Conservation (phyloP, 2,888 invertebrate genomes). For the Amphipyra berbera region DNA sequence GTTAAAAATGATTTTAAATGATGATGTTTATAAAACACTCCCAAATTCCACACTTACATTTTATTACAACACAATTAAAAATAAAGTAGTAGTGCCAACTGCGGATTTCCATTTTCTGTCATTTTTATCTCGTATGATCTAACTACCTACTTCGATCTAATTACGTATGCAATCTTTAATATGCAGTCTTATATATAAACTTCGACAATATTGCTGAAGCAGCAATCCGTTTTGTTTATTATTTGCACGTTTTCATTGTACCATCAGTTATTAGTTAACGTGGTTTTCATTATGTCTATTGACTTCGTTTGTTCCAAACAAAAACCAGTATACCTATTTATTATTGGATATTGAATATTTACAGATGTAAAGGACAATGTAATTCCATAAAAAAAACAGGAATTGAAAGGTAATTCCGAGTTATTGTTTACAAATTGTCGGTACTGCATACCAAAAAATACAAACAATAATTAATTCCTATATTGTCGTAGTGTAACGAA, state of each 20-base stretch:
- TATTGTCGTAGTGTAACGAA: slow-evolving; percentile 54
- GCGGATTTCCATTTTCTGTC: slow-evolving; percentile 83
- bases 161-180: slow-evolving; percentile 53
- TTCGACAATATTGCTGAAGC: slow-evolving; percentile 37
- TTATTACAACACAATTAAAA: slow-evolving; percentile 73
- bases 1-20: not conserved
- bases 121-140: slow-evolving; percentile 72
- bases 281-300: slow-evolving; percentile 4
- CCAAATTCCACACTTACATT: slow-evolving; percentile 56
- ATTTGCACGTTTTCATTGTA: slow-evolving; percentile 55
- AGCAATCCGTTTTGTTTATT: slow-evolving; percentile 30
- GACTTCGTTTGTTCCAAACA: not conserved
- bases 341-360: not conserved
- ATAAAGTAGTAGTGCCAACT: slow-evolving; percentile 70
- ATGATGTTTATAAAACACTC: no score
- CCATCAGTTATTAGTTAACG: slow-evolving; percentile 19
- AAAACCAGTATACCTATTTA: not conserved
- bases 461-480: slow-evolving; percentile 10
- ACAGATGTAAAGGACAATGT: not conserved
- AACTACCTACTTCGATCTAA: slow-evolving; percentile 48
- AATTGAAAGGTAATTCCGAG: not conserved
- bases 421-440: not conserved
- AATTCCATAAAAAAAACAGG: not conserved
- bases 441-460: slow-evolving; percentile 8
- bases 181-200: slow-evolving; percentile 63